Percentiles rank a stretch among this genome's conserved stretches.
These are phyloP conservation scores for Electrona antarctica DNA, from an alignment of 2,113 vertebrate genomes.

Conservation along the genomic window DNA sequence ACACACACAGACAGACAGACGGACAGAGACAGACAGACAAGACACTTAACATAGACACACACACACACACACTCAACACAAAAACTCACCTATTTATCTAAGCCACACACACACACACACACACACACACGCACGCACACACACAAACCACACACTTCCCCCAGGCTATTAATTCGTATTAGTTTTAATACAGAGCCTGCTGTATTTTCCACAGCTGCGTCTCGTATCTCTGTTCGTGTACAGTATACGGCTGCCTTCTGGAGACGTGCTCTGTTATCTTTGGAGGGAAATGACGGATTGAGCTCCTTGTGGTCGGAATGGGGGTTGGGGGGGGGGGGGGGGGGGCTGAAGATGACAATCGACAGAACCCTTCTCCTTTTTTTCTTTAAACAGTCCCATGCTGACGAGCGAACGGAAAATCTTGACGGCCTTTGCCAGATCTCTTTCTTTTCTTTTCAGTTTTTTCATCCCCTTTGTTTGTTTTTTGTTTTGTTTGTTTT, in stretches of 20 bases:
- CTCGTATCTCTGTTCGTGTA: constrained; percentile 20
- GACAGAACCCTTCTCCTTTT: constrained; percentile 7
- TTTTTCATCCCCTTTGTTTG: background rate
- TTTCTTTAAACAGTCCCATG: constrained; percentile 3
- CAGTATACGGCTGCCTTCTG: constrained; percentile 50
- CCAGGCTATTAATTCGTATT: constrained; percentile 30
- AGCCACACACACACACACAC: background rate
- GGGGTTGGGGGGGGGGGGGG: constrained; percentile 26
- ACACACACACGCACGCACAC: constrained; percentile 12
- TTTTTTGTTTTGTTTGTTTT: background rate
- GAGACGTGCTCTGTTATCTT: constrained; percentile 51
- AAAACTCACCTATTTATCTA: background rate
- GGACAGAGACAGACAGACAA: background rate
- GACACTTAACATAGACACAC: background rate
- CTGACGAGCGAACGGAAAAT: constrained; percentile 38
- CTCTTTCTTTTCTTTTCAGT: constrained; percentile 28
- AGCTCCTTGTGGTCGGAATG: constrained; percentile 11
- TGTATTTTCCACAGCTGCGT: constrained; percentile 55
- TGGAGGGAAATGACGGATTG: constrained; percentile 49
- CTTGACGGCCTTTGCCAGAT: constrained; percentile 29
- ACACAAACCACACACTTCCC: constrained; percentile 16
- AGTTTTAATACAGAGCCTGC: constrained; percentile 36
- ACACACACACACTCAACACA: background rate
- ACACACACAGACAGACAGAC: background rate
- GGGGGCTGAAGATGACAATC: constrained; percentile 29